Percentiles rank a stretch among this genome's conserved stretches.
Conservation (phyloP, 2,113 vertebrate species). For the Egretta garzetta region DNA sequence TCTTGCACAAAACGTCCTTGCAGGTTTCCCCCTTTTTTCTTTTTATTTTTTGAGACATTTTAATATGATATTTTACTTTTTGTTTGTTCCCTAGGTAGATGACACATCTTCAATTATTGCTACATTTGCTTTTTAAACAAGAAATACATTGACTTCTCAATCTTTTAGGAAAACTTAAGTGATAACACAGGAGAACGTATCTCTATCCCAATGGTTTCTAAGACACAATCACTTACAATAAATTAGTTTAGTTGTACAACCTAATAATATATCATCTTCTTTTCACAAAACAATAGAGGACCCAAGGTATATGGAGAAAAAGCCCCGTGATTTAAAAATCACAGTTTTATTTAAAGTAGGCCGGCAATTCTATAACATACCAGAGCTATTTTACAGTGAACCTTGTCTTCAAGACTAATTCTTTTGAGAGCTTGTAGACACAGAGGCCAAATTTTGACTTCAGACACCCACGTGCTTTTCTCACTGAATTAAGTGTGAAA, state of each 20-base stretch:
- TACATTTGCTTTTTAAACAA: conserved; percentile 7
- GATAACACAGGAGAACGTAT: background rate
- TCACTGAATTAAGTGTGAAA: background rate
- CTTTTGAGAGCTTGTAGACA: background rate
- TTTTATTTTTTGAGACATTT: background rate
- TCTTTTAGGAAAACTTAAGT: background rate
- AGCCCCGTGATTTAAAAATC: background rate
- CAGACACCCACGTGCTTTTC: background rate
- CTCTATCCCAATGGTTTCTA: background rate
- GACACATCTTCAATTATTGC: conserved; percentile 9
- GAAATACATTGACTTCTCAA: background rate
- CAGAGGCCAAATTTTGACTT: background rate
- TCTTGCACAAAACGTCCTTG: background rate
- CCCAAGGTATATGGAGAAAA: background rate
- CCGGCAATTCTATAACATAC: background rate
- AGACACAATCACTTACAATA: background rate
- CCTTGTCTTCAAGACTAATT: background rate
- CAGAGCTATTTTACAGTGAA: background rate
- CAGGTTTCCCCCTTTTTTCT: background rate
- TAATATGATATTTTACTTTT: background rate
- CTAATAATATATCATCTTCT: background rate
- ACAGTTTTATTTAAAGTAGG: background rate
- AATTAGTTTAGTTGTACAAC: background rate
- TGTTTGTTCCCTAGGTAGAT: background rate
- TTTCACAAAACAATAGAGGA: background rate